A percentile compares a stretch with the other conserved stretches of the same genome.
Conservation (phyloP, 2,888 invertebrate species). For the Azorinus chamasolen region DNA sequence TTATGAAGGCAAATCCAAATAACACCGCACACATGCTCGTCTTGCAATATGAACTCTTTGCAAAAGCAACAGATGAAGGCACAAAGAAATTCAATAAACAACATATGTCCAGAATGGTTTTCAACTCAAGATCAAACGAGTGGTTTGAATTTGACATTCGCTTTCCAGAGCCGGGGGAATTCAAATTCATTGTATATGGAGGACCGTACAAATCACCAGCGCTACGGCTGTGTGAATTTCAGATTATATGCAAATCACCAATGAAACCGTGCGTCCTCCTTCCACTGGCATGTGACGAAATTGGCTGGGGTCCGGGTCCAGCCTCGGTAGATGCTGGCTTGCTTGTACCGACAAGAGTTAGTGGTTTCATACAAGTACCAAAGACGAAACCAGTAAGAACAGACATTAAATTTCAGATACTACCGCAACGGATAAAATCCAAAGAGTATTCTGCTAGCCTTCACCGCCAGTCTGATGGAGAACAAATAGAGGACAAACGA, state of each 20-base stretch:
- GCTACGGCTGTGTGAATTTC: constrained; percentile 57
- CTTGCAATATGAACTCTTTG: constrained; percentile 57
- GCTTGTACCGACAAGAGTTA: constrained; percentile 55
- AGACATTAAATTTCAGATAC: constrained; percentile 50
- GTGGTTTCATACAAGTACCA: constrained; percentile 48
- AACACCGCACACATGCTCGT: constrained; percentile 59
- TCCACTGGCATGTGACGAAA: constrained; percentile 46
- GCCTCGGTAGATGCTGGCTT: constrained; percentile 50
- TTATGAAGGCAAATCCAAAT: constrained; percentile 46
- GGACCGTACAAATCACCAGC: constrained; percentile 52
- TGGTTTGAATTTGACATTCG: constrained; percentile 54
- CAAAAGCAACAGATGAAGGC: constrained; percentile 30
- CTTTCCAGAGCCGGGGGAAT: constrained; percentile 57
- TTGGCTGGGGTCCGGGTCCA: constrained; percentile 68
- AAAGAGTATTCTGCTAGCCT: constrained; percentile 29
- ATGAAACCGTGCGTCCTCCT: constrained; percentile 34
- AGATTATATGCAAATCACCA: constrained; percentile 40
- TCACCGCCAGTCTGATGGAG: constrained; percentile 11
- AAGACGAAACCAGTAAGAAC: constrained; percentile 22
- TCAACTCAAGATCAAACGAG: constrained; percentile 55
- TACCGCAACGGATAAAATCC: constrained; percentile 12
- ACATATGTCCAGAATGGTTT: constrained; percentile 49
- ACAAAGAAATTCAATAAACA: constrained; percentile 7
- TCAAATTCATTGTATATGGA: constrained; percentile 59
- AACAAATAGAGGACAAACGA: background rate